Percentiles rank a stretch among this genome's conserved stretches.
phyloP scores from a whole-genome alignment of 1,140 invertebrate species.

The Micrasema longulum region DNA sequence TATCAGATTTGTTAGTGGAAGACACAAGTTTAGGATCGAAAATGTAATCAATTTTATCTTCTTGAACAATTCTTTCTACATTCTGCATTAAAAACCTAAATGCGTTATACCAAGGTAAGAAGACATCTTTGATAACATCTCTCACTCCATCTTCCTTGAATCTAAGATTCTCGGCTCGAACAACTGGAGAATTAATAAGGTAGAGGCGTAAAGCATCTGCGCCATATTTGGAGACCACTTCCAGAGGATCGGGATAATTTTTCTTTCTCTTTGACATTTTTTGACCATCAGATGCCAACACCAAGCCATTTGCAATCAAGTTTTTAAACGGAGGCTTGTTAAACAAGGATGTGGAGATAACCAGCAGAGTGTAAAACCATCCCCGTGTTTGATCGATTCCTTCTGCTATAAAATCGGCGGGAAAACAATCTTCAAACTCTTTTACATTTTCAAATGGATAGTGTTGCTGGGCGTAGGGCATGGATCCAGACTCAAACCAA shows the following conservation, averaged over 20 bases:
- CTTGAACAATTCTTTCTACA: constrained; percentile 82
- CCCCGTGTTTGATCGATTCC: constrained; percentile 99
- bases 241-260: constrained; percentile 97
- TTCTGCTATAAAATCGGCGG: constrained; percentile 99
- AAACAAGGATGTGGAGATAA: constrained; percentile 96
- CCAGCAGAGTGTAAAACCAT: constrained; percentile 98
- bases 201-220: constrained; percentile 97
- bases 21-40: constrained; percentile 71
- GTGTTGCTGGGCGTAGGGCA: constrained; percentile 98
- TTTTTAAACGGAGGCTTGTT: constrained; percentile 98
- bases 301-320: constrained; percentile 94
- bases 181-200: constrained; percentile 98
- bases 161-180: constrained; percentile 93
- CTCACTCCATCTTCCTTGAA: constrained; percentile 98
- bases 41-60: constrained; percentile 73
- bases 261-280: constrained; percentile 99
- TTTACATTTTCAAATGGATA: constrained; percentile 95
- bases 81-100: constrained; percentile 97
- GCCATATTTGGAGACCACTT: constrained; percentile 93
- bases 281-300: constrained; percentile 95
- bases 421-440: constrained; percentile 94
- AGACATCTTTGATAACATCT: constrained; percentile 97
- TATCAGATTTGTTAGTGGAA: constrained; percentile 68
- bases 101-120: constrained; percentile 99
- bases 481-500: constrained; percentile 99